These are phyloP conservation scores for Tinamus guttatus DNA, from an alignment of 2,113 vertebrate species.

Conservation along the genomic window DNA sequence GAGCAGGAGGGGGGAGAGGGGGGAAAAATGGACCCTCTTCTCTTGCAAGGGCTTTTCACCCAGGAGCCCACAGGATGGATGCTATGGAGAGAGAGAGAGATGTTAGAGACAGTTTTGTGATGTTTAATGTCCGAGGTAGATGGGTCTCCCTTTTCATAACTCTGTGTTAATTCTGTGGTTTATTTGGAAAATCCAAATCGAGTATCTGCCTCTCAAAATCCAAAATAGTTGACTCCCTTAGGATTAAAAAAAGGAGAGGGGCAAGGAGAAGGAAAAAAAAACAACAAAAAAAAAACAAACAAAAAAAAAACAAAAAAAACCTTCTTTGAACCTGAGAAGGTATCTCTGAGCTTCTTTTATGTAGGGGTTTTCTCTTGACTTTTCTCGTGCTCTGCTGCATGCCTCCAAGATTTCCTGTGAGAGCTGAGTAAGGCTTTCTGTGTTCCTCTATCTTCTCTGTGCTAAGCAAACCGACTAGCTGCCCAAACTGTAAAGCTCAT, in stretches of 20 bases:
- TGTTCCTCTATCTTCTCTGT: neutral
- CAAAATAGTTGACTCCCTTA: neutral
- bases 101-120: neutral
- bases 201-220: neutral
- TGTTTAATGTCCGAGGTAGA: neutral
- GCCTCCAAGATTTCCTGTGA: neutral
- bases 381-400: neutral
- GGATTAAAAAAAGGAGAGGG: neutral
- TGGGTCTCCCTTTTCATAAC: neutral
- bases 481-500: constrained; percentile 21
- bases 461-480: constrained; percentile 22
- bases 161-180: neutral
- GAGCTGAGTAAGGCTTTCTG: constrained; percentile 9
- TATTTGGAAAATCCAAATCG: neutral
- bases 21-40: neutral
- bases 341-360: neutral
- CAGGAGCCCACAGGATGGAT: neutral
- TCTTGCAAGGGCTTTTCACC: neutral
- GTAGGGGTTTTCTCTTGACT: neutral
- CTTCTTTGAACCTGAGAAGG: neutral
- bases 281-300: too few species aligned
- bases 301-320: constrained; percentile 10
- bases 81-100: neutral
- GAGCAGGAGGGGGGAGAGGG: neutral
- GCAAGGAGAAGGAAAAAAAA: too few species aligned